A percentile compares a stretch with the other conserved stretches of the same genome.
phyloP scores from a whole-genome alignment of 2,113 vertebrate species.

The Charina bottae region DNA sequence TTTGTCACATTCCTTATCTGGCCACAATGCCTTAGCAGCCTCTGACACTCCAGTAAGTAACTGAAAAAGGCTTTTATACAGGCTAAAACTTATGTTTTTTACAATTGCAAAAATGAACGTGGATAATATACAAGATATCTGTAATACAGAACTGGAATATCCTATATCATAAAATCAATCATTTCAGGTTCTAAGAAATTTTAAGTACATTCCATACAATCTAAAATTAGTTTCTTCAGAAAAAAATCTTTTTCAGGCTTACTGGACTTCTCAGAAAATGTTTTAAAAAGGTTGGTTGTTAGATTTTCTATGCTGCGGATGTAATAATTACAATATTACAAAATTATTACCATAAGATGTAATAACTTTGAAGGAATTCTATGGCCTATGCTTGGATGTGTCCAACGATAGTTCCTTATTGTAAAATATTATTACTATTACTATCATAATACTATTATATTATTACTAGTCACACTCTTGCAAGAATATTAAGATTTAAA shows the following conservation, averaged over 20 bases:
- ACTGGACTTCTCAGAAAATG: neutral
- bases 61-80: too few relatives aligned
- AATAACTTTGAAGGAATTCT: neutral
- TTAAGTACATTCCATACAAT: neutral
- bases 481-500: too few relatives aligned
- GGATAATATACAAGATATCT: neutral
- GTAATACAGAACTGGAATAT: neutral
- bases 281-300: neutral
- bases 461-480: too few relatives aligned
- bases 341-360: neutral
- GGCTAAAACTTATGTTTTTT: too few relatives aligned
- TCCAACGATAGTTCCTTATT: neutral
- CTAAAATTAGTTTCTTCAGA: neutral
- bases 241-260: neutral
- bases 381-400: neutral
- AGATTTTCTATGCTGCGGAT: neutral
- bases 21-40: too few relatives aligned
- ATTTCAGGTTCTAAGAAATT: neutral
- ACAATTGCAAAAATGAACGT: too few relatives aligned
- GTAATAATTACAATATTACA: neutral
- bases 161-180: neutral
- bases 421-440: neutral
- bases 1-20: too few relatives aligned
- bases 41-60: too few relatives aligned
- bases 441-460: neutral